Evolutionary conservation across 2,113 vertebrate genomes (phyloP), one percentile per base, ranked within the genome.

Genomic region (Bungarus multicinctus): DNA sequence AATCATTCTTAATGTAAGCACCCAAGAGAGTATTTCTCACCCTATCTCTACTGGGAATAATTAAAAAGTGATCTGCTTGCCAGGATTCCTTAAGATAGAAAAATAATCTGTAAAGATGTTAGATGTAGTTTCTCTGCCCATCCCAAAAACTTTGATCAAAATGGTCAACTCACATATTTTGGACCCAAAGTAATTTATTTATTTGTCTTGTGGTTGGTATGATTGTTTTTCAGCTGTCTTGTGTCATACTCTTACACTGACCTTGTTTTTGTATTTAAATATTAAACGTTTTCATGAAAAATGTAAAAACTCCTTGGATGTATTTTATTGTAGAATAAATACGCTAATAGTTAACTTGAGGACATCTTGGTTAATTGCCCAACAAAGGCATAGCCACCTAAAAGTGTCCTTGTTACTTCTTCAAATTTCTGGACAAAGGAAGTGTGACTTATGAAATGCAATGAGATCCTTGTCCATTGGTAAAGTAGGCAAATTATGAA

Each of bases 251-350:
- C 30, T 93, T 69, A 60, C 6, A 89, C n/a, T 89, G 34, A 39
- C 27, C 9, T 91, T 74, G 58, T 43, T 54, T 54, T 69, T 90
- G 27, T 69, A 20, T 27, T 88, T 43, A 57, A 89, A 58, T 53
- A 94, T 54, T 94, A 94, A 91, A 94, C 55, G 22, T 54, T 89
- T 69, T 64, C 74, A 86, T 64, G 90, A 85, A 92, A 92, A 89
- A 89, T n/a, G 7, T 5, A 39, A 5, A 23, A 39, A 52, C 64
- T 85, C 25, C 16, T 87, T 90, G 55, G 16, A 47, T 9, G 30
- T 34, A 14, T 90, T 86, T 90, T 90, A 30, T 47, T 89, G 18
- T 87, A 47, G 22, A 25, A 23, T 53, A 34, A 55, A 57, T 9
- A 74, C 9, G 1, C 45, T 47, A 53, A 57, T 39, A 85, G 30